These are phyloP conservation scores for Silurus asotus DNA, from an alignment of 2,113 vertebrate species.

Conservation along the genomic window DNA sequence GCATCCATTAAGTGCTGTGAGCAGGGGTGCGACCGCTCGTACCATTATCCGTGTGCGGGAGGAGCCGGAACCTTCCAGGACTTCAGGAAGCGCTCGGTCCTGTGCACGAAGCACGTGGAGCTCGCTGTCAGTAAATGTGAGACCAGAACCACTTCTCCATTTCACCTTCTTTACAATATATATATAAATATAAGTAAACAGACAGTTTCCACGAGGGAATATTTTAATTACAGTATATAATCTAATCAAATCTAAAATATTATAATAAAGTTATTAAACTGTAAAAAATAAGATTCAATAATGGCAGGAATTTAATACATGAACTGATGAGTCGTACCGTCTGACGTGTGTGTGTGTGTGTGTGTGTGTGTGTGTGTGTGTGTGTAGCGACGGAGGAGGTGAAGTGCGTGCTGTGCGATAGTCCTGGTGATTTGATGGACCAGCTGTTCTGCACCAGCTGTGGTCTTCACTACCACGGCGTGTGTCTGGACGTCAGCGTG, in stretches of 20 bases:
- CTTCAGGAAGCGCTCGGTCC: constrained; percentile 86
- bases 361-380: background rate
- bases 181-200: no score
- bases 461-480: constrained; percentile 97
- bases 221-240: no score
- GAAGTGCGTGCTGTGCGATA: constrained; percentile 95
- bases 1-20: constrained; percentile 99
- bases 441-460: constrained; percentile 99
- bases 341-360: no score
- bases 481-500: constrained; percentile 95
- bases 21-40: constrained; percentile 92
- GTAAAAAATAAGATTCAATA: no score
- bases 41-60: constrained; percentile 98
- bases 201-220: no score
- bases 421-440: constrained; percentile 93
- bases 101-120: constrained; percentile 94
- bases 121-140: constrained; percentile 92
- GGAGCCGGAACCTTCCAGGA: constrained; percentile 98
- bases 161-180: background rate
- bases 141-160: constrained; percentile 49
- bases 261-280: no score
- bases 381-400: constrained; percentile 84
- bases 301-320: no score
- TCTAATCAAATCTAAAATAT: no score
- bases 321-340: no score